A percentile compares a stretch with the other conserved stretches of the same genome.
Conservation (phyloP, 1,140 invertebrate genomes). For the Chlorops oryzae region DNA sequence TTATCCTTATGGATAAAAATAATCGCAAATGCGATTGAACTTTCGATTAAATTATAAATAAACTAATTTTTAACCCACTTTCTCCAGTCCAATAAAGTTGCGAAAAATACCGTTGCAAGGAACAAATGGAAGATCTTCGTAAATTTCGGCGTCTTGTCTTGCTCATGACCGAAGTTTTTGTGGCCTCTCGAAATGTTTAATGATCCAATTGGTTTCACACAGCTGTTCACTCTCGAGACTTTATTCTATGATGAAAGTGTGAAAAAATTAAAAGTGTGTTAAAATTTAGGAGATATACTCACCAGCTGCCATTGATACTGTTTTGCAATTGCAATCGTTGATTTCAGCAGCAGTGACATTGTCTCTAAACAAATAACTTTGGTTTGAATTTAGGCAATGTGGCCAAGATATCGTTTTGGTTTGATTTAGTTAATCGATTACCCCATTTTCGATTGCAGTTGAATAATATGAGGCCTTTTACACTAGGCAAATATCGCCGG, state of each 20-base stretch:
- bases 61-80: conserved; percentile 38
- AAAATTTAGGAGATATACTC: too few species aligned
- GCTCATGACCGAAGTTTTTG: conserved; percentile 55
- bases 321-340: too few species aligned
- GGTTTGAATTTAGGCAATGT: too few species aligned
- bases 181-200: conserved; percentile 49
- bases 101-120: conserved; percentile 35
- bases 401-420: too few species aligned
- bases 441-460: too few species aligned
- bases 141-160: conserved; percentile 34
- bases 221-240: conserved; percentile 42
- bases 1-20: conserved; percentile 34
- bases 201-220: conserved; percentile 28
- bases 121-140: conserved; percentile 47
- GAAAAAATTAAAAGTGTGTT: neutral
- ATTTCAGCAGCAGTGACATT: too few species aligned
- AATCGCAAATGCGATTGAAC: neutral
- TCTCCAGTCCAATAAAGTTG: conserved; percentile 46
- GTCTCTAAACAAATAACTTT: too few species aligned
- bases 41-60: conserved; percentile 7
- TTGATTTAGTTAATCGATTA: too few species aligned
- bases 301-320: too few species aligned
- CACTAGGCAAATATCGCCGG: too few species aligned
- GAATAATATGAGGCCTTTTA: too few species aligned
- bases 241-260: neutral